Evolutionary conservation across 64 coral and sea anemone genomes (phyloP).

Genomic region (Exaiptasia diaphana): DNA sequence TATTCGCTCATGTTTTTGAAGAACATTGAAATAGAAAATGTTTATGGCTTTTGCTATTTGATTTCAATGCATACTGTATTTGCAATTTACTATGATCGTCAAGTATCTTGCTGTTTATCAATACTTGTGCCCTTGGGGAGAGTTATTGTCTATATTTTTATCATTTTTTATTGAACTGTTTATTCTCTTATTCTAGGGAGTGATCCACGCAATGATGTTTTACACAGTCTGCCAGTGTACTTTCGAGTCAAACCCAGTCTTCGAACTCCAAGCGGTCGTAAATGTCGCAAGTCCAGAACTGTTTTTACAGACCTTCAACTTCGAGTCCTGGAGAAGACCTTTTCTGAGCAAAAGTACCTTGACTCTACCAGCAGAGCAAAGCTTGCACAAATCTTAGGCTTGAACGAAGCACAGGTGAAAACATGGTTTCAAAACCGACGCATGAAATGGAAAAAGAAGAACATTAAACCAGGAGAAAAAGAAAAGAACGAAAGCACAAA

Average conservation of each 20-base stretch:
- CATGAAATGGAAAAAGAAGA: conserved; percentile 72
- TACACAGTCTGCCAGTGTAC: conserved; percentile 52
- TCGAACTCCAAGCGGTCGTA: conserved; percentile 45
- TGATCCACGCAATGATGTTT: conserved; percentile 12
- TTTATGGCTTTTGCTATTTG: no score
- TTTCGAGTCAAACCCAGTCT: conserved; percentile 58
- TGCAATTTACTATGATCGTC: no score
- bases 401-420: conserved; percentile 69
- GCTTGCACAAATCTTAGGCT: conserved; percentile 47
- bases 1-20: no score
- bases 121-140: no score
- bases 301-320: conserved; percentile 68
- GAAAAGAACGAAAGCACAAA: conserved; percentile 53
- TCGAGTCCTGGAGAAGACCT: conserved; percentile 58
- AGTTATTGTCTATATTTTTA: no score
- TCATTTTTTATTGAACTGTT: no score
- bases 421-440: conserved; percentile 69
- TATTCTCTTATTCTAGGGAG: conserved; percentile 19
- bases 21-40: no score
- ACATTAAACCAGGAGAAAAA: background rate
- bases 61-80: no score
- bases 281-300: conserved; percentile 64
- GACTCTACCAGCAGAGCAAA: conserved; percentile 55
- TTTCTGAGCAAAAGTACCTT: conserved; percentile 58
- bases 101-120: no score